Evolutionary conservation across 2,797 vertebrate genomes (phyloP).

Genomic region (Loriculus beryllinus): DNA sequence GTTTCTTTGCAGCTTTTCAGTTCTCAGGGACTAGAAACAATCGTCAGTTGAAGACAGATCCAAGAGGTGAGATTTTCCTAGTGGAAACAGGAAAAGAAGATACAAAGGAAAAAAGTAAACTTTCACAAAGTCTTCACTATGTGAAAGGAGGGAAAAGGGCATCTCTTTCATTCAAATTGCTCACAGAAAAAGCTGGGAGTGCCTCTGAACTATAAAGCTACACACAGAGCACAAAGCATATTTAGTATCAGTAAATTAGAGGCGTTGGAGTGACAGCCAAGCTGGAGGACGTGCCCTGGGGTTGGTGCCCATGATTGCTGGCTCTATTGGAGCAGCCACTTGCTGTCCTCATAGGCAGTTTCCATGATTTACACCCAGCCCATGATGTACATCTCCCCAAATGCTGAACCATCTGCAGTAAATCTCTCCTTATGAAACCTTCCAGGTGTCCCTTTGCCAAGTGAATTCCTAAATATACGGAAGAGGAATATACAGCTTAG

Average conservation of each 20-base stretch:
- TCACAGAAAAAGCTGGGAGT: not conserved
- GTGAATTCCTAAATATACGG: not conserved
- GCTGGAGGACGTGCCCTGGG: accelerated
- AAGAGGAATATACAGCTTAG: not conserved
- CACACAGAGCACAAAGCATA: accelerated
- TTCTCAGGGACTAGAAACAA: not conserved
- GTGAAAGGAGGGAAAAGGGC: not conserved
- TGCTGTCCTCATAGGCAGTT: accelerated
- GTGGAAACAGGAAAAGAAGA: not conserved
- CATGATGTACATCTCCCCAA: not conserved
- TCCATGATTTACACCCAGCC: not conserved
- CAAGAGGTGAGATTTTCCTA: not conserved
- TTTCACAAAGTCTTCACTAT: not conserved
- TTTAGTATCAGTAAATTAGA: not conserved
- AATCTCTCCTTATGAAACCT: not conserved
- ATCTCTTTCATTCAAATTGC: not conserved
- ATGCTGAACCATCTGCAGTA: not conserved
- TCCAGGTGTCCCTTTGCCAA: not conserved
- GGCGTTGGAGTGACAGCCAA: accelerated
- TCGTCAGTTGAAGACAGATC: not conserved
- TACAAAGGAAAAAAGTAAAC: not conserved
- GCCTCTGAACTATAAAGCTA: not conserved
- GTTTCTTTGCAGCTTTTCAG: not conserved
- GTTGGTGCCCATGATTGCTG: accelerated
- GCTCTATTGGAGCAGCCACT: not conserved